Base-by-base conservation (phyloP, 2,888 invertebrate genomes). In the Ormyrus labotus region DNA sequence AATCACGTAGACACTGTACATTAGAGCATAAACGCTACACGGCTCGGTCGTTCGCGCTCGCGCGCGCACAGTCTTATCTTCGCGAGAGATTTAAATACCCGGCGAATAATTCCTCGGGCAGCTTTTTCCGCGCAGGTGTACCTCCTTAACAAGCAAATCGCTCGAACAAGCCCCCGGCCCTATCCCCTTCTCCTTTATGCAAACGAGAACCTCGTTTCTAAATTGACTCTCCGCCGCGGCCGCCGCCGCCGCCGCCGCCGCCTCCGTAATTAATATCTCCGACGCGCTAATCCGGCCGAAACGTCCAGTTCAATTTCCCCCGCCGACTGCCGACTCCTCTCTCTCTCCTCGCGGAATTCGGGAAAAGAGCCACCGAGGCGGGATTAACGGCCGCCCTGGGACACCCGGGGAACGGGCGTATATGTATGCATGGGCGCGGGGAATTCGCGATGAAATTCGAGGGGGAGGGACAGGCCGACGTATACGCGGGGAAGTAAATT, bases 171-270 rank as follows among this genome's bases (percentile, higher is more conserved):
- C 57, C 78, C 51, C 11, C 51, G 47, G 65, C 71, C 13, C 13
- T 7, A 58, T 51, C 50, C 69, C 51, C 65, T 13, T 13, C 61
- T 45, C 83, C 84, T 82, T 83, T 87, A 88, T 89, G 88, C 87
- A 89, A 88, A 89, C 87, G 84, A 87, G 86, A 81, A 81, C 83
- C 85, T 85, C 85, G 86, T 85, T 87, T 86, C 86, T 85, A 86
- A 88, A 89, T 88, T 87, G 87, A 86, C 84, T 80, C 11, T 47
- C 60, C 45, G 51, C 34, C 47, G 58, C 48, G n/a, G 61, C 50
- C 6, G n/a, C 11, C 45, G 8, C 10, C 65, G 11, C 51, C 65
- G 11, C 51, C 53, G 8, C 10, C 65, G 11, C 51, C 13, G 13
- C 13, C 53, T 84, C 84, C 84, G 87, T 88, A 88, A 88, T 88